Conservation (phyloP, 2,113 vertebrate species). For the Scomber japonicus region DNA sequence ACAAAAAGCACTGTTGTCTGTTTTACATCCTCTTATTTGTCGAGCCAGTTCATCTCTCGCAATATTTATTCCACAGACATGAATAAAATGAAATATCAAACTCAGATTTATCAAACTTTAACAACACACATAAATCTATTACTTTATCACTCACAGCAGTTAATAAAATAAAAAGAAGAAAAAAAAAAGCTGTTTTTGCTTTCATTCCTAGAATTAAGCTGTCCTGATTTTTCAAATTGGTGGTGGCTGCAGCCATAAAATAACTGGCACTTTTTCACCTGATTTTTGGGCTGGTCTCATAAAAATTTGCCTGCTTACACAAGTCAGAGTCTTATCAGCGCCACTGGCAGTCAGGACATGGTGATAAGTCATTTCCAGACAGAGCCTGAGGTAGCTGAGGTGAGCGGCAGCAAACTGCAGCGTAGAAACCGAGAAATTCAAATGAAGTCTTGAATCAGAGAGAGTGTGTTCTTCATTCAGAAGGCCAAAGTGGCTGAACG, state of each 20-base stretch:
- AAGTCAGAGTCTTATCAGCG: conserved; percentile 49
- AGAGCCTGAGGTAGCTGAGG: conserved; percentile 49
- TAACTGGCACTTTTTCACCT: conserved; percentile 29
- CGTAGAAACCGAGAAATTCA: neutral
- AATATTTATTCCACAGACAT: conserved; percentile 20
- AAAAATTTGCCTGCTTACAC: conserved; percentile 13
- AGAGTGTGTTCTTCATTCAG: neutral
- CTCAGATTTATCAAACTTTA: neutral
- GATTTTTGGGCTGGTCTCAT: conserved; percentile 44
- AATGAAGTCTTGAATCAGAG: conserved; percentile 31
- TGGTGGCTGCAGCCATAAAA: conserved; percentile 16
- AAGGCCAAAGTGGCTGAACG: conserved; percentile 1
- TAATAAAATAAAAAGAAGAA: conserved; percentile 19
- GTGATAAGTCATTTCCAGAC: conserved; percentile 57
- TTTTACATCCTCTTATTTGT: neutral
- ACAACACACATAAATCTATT: conserved; percentile 31
- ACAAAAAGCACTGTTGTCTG: neutral
- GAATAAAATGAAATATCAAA: conserved; percentile 49
- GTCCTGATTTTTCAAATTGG: neutral
- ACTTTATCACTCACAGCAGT: neutral
- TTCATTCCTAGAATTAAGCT: neutral
- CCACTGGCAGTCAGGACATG: conserved; percentile 47
- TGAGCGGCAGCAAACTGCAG: conserved; percentile 33
- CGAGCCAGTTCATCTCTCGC: neutral
- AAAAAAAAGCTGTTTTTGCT: neutral